phyloP scores from a whole-genome alignment of 2,888 invertebrate species.

The Pterostichus niger region DNA sequence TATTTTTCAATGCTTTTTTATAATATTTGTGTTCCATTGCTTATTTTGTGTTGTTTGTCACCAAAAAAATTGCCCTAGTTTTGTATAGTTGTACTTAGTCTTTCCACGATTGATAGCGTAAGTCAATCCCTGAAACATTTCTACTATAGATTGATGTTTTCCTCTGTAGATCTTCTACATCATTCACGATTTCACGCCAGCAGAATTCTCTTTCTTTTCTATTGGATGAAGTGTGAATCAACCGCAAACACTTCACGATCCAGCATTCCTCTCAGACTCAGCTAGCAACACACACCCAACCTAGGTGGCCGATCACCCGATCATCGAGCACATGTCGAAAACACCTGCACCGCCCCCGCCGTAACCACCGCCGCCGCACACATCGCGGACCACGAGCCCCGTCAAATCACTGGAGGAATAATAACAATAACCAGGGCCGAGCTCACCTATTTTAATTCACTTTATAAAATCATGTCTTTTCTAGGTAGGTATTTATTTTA shows the following conservation, averaged over 20 bases:
- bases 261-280: conserved; percentile 24
- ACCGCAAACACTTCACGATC: conserved; percentile 5
- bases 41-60: no score
- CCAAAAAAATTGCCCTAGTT: no score
- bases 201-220: background rate
- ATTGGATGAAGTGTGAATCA: conserved; percentile 4
- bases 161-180: no score
- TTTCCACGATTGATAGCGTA: no score
- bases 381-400: conserved; percentile 9
- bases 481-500: no score
- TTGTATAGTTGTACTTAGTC: no score
- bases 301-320: conserved; percentile 54
- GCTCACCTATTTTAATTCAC: no score
- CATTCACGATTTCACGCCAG: background rate
- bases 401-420: background rate
- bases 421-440: background rate
- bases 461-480: no score
- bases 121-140: no score
- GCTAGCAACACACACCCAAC: conserved; percentile 10
- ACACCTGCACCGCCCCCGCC: conserved; percentile 23
- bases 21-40: no score
- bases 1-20: no score
- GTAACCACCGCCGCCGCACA: conserved; percentile 10
- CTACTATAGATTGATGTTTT: no score
- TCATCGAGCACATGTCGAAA: conserved; percentile 39